Evolutionary conservation across 2,888 invertebrate genomes (phyloP).

Genomic region (Cheilosia soror): DNA sequence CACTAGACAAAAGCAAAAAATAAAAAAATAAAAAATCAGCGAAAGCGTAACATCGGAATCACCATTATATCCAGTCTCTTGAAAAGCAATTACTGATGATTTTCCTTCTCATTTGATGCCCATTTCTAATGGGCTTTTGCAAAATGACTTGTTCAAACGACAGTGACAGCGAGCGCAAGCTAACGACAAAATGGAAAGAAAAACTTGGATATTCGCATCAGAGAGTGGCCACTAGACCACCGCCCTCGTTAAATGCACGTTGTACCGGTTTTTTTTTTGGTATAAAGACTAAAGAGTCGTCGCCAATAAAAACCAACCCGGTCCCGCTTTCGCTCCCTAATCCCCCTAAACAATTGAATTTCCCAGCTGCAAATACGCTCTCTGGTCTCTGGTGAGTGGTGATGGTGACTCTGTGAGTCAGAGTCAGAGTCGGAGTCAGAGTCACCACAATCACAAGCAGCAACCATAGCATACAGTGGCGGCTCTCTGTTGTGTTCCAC

Average conservation of each 20-base stretch:
- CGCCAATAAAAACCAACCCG: background rate
- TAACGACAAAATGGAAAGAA: conserved; percentile 12
- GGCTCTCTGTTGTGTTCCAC: conserved; percentile 30
- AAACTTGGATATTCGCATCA: conserved; percentile 3
- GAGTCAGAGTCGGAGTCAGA: conserved; percentile 16
- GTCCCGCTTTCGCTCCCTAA: background rate
- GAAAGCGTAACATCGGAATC: conserved; percentile 69
- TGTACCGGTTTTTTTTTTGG: conserved; percentile 39
- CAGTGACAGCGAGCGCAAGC: background rate
- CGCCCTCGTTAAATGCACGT: conserved; percentile 47
- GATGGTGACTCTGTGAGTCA: background rate
- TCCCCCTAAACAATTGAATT: conserved; percentile 49
- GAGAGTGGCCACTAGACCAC: conserved; percentile 11
- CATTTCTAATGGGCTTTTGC: conserved; percentile 63
- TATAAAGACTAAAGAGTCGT: conserved; percentile 8
- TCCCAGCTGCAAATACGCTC: conserved; percentile 29
- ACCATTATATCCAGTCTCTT: conserved; percentile 34
- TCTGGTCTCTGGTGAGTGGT: background rate
- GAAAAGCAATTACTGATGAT: conserved; percentile 67
- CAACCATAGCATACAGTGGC: background rate
- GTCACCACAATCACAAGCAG: conserved; percentile 2
- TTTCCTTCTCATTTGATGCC: conserved; percentile 70
- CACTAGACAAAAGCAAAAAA: conserved; percentile 20
- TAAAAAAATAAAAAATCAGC: conserved; percentile 41
- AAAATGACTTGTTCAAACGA: conserved; percentile 29